Conservation (phyloP, 2,113 vertebrate species). For the Brevimyrus niger region DNA sequence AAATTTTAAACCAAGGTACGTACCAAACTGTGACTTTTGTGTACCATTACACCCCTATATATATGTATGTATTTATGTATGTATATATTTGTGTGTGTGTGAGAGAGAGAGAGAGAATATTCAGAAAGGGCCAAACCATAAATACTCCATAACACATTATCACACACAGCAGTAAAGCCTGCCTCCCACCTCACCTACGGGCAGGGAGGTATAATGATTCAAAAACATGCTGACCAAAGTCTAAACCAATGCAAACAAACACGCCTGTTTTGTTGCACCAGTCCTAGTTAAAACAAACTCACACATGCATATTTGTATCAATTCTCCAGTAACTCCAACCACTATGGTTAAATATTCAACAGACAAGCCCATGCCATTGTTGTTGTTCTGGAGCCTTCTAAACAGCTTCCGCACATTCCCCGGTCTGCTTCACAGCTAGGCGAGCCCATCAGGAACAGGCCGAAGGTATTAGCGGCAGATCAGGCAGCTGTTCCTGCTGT, state of each 20-base stretch:
- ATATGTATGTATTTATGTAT: not conserved
- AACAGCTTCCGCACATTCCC: not conserved
- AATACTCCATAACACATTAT: not conserved
- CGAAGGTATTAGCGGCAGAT: not conserved
- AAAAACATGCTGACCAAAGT: not conserved
- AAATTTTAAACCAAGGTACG: too few species aligned
- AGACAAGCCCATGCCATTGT: not conserved
- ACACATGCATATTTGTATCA: not conserved
- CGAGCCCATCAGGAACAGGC: not conserved
- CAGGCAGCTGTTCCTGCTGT: slow-evolving; percentile 46
- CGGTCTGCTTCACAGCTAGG: not conserved
- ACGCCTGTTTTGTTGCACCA: not conserved
- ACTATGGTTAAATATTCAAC: not conserved
- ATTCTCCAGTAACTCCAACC: not conserved
- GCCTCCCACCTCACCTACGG: not conserved
- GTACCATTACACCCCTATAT: not conserved
- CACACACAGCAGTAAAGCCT: not conserved
- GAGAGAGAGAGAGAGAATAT: not conserved
- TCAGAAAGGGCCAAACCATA: not conserved
- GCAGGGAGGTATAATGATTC: not conserved
- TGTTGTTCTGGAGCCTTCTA: not conserved
- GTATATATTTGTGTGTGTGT: not conserved
- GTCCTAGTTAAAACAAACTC: not conserved
- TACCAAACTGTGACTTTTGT: too few species aligned
- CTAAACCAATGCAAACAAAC: not conserved